These are phyloP conservation scores for Nilaparvata lugens DNA, from an alignment of 1,140 invertebrate genomes.

Conservation along the genomic window DNA sequence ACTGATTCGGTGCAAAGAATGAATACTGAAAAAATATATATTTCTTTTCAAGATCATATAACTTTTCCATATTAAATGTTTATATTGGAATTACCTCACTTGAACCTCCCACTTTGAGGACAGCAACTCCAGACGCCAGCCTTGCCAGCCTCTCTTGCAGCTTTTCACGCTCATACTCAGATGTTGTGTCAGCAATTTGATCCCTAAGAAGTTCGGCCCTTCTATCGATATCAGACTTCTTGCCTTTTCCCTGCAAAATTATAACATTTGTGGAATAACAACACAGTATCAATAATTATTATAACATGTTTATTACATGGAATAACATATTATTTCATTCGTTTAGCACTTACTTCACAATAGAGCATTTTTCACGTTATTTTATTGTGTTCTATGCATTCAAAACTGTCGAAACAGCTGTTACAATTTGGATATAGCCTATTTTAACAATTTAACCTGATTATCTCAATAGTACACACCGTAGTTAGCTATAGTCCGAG, in stretches of 20 bases:
- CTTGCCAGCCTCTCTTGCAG: constrained; percentile 93
- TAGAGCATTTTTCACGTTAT: too few species aligned
- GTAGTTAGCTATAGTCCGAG: too few species aligned
- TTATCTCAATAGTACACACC: too few species aligned
- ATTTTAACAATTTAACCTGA: too few species aligned
- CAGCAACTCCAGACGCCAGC: constrained; percentile 89
- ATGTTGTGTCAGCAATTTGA: constrained; percentile 89
- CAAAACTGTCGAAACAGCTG: too few species aligned
- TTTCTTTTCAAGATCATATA: background rate
- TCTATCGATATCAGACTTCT: constrained; percentile 77
- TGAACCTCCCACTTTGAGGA: constrained; percentile 92
- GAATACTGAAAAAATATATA: background rate
- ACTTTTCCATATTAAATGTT: too few species aligned
- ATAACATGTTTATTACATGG: background rate
- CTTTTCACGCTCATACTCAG: constrained; percentile 99
- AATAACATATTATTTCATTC: background rate
- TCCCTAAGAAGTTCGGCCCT: constrained; percentile 89
- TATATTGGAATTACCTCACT: constrained; percentile 52
- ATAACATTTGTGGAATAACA: background rate
- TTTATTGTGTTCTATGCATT: too few species aligned
- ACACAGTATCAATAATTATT: background rate
- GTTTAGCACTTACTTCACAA: too few species aligned
- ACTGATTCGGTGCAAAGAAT: background rate
- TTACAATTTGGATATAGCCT: too few species aligned
- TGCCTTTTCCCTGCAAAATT: constrained; percentile 57